Evolutionary conservation across 2,797 vertebrate species (phyloP), one percentile per base, ranked within the genome.

Genomic region (Amphiprion clarkii): DNA sequence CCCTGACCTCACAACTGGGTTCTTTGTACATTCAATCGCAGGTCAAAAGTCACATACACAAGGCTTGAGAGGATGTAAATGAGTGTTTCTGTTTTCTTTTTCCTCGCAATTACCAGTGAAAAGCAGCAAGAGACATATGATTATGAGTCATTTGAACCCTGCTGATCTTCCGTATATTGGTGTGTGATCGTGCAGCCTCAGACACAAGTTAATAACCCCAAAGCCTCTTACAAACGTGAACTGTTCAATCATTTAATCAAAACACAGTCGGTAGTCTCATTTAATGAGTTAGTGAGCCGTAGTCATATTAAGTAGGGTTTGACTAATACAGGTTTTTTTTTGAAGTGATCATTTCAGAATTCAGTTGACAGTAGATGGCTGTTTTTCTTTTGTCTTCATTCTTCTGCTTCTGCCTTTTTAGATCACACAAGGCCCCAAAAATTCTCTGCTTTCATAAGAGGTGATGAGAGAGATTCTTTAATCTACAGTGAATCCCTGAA

Each of bases 181-280:
- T 88, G 82, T 89, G 82, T 61, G 87, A 88, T 87, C 62, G 81
- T 75, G 78, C 60, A 39, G 67, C 49, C 68, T 81, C 72, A 74
- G 68, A 75, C 78, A 68, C 62, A 74, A 81, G 84, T 81, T 90
- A 87, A 92, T 88, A 86, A 85, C 78, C 79, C 82, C 66, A 78
- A 90, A 78, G 82, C 76, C 66, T 88, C 80, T 79, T 71, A 78
- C 62, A 79, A 88, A 89, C 25, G 39, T 81, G 58, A 57, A 25
- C 77, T 71, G 70, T 90, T 88, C 84, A 88, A 85, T 87, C 88
- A 87, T 89, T 90, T 87, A 76, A 90, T 93, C 84, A 88, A 85
- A 88, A 88, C 64, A 74, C 85, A 82, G 84, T 77, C 52, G 77
- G 89, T 75, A 81, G 67, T 82, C 77, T 88, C 83, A 75, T 90